Evolutionary conservation across 2,888 invertebrate genomes (phyloP), one percentile per base, ranked within the genome.

Genomic region (Amphipoea lucens): DNA sequence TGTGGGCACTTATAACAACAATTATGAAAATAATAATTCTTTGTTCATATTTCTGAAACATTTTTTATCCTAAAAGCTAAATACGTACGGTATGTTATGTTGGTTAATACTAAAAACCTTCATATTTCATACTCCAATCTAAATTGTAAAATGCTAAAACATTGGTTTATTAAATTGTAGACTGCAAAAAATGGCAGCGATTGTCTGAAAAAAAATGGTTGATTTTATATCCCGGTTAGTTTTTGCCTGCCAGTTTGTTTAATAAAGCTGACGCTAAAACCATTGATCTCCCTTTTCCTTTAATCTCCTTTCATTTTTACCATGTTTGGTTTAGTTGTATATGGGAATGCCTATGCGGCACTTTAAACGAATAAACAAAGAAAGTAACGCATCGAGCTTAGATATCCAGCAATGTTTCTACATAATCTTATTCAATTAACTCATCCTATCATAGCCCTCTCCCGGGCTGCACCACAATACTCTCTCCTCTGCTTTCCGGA

Each of bases 201-300:
- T 66, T 67, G 20, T 51, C 65, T 70, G 20, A 42, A 70, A 70
- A 70, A 51, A n/a, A 69, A 75, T 42, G 36, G n/a, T 42, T 42
- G 29, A 65, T 60, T 68, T 40, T 60, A 68, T 63, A 82, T 63
- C 62, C 62, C 6, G 2, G 57, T 71, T 81, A 51, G 40, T 57
- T 70, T 76, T 76, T 72, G 23, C 71, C 36, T 57, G 62, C 6
- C 67, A 63, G 48, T 82, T 82, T 72, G 40, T 72, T 72, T 51
- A 72, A 82, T 36, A 68, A 76, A 72, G 57, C 76, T 68, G 63
- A 9, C 63, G 57, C 20, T 82, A 51, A 76, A 71, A 68, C 71
- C n/a, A 36, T 71, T 76, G 62, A 9, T 54, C 62, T 62, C 14
- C 0, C 82, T 57, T 67, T 76, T 40, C 12, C 14, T 76, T 67